Conservation (phyloP, 2,113 vertebrate genomes). For the Mesitornis unicolor region DNA sequence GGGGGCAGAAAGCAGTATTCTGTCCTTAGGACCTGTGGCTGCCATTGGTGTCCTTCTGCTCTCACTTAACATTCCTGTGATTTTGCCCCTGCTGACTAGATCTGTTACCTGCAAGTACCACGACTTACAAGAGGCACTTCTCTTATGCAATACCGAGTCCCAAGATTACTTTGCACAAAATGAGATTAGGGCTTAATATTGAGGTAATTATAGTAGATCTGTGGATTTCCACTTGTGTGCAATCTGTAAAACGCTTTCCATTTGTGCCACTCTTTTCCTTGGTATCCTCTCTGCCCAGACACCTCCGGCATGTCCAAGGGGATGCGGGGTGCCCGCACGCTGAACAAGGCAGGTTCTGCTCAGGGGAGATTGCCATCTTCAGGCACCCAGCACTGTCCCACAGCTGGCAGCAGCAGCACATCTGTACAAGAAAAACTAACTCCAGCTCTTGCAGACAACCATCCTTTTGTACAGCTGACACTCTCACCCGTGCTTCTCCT, state of each 20-base stretch:
- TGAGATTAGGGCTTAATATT: slow-evolving; percentile 58
- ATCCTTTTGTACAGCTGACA: neutral
- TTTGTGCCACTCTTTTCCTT: neutral
- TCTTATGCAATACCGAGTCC: neutral
- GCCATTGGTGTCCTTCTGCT: neutral
- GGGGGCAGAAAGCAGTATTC: neutral
- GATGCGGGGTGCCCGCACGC: rapidly evolving
- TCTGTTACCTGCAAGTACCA: neutral
- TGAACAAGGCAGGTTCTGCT: neutral
- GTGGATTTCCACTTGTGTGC: neutral
- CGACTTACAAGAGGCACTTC: neutral
- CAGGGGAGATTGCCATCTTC: neutral
- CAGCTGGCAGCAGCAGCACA: neutral
- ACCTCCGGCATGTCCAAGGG: neutral
- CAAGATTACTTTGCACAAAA: slow-evolving; percentile 43
- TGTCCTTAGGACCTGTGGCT: neutral
- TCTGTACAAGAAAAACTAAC: neutral
- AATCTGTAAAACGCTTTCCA: neutral
- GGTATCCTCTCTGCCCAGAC: neutral
- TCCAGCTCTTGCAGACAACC: neutral
- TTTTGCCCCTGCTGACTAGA: neutral
- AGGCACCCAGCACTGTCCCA: rapidly evolving
- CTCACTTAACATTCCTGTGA: neutral
- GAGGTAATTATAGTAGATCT: slow-evolving; percentile 45
- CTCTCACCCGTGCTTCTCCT: neutral